These are phyloP conservation scores for Schizaphis graminum DNA, from an alignment of 2,888 invertebrate species.

Conservation along the genomic window DNA sequence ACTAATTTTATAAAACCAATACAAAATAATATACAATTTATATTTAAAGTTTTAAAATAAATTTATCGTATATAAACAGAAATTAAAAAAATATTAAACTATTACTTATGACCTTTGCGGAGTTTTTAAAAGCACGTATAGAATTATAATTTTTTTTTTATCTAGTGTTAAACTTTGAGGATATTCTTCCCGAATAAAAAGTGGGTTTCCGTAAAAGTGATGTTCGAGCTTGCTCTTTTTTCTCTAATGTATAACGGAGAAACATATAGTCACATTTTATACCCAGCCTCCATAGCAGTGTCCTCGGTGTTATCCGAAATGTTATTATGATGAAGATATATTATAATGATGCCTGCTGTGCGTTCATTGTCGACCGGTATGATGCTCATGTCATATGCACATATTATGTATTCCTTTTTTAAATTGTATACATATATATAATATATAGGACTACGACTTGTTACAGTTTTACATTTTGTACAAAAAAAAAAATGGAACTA, in stretches of 20 bases:
- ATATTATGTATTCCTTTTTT: neutral
- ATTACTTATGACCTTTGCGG: neutral
- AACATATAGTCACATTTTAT: neutral
- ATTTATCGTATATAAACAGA: neutral
- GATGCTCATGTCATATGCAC: neutral
- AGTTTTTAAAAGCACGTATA: neutral
- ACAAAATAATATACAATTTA: neutral
- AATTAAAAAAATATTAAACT: neutral
- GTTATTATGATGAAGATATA: neutral
- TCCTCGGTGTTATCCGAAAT: neutral
- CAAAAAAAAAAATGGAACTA: neutral
- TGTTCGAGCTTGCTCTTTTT: neutral
- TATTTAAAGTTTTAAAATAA: neutral
- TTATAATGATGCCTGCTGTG: neutral
- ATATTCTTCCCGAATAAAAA: neutral
- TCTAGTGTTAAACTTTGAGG: neutral
- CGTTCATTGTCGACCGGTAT: neutral
- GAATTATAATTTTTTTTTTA: neutral
- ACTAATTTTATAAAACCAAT: neutral
- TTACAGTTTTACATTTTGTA: neutral
- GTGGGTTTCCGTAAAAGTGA: neutral
- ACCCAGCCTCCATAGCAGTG: neutral
- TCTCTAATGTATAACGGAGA: neutral
- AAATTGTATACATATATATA: neutral
- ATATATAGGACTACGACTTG: neutral